Evolutionary conservation across 1,140 invertebrate species (phyloP).

Genomic region (Rhynchophorus ferrugineus): DNA sequence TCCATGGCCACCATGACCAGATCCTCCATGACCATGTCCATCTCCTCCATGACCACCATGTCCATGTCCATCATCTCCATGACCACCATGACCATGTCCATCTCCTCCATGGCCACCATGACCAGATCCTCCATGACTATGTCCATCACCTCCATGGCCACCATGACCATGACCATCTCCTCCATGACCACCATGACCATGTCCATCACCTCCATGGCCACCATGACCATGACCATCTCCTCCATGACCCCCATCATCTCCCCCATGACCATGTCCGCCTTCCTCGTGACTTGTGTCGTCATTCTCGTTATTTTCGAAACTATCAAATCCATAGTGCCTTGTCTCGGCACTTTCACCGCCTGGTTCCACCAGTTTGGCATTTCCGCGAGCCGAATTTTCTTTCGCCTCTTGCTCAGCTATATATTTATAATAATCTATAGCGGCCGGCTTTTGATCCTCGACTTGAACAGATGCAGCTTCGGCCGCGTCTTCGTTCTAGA

Average conservation of each 20-base stretch:
- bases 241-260: background rate
- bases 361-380: slow-evolving; percentile 4
- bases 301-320: slow-evolving; percentile 8
- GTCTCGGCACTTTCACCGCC: slow-evolving; percentile 12
- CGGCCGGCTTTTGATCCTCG: slow-evolving; percentile 15
- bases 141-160: background rate
- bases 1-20: slow-evolving; percentile 7
- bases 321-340: too few species aligned
- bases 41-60: background rate
- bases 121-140: slow-evolving; percentile 2
- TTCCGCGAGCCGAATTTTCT: slow-evolving; percentile 1
- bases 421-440: slow-evolving; percentile 20
- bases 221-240: slow-evolving; percentile 10
- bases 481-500: slow-evolving; percentile 4
- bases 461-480: slow-evolving; percentile 4
- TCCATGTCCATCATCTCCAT: slow-evolving; percentile 3
- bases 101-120: slow-evolving; percentile 1
- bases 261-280: slow-evolving; percentile 2
- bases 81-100: slow-evolving; percentile 7
- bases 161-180: background rate
- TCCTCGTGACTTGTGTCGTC: slow-evolving; percentile 6
- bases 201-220: background rate
- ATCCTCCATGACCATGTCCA: background rate
- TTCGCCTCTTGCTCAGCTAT: slow-evolving; percentile 4
- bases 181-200: background rate